Conservation (phyloP, 2,113 vertebrate species). For the Platanista minor region DNA sequence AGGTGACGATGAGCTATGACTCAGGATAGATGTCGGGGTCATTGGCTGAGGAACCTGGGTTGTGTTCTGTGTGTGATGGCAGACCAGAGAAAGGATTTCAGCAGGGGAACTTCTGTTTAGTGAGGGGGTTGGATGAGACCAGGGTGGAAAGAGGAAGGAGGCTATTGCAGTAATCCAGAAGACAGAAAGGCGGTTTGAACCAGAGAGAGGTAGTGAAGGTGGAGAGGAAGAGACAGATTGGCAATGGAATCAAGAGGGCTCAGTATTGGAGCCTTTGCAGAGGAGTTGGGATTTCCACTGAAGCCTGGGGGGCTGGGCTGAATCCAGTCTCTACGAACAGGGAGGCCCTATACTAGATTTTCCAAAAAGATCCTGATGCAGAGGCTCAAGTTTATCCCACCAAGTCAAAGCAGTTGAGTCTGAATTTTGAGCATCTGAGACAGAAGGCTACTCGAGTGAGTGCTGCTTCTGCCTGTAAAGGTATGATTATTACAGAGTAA, state of each 20-base stretch:
- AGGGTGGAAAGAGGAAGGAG: background rate
- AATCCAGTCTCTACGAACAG: background rate
- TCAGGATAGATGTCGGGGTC: background rate
- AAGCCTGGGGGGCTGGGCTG: rapidly evolving
- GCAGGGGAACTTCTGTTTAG: background rate
- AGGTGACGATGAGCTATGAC: rapidly evolving
- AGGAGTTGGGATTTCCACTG: background rate
- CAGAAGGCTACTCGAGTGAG: rapidly evolving
- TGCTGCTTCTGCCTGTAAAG: background rate
- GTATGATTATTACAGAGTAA: background rate
- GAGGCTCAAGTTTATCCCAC: background rate
- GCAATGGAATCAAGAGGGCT: no score
- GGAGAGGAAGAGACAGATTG: background rate
- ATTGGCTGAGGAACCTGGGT: background rate
- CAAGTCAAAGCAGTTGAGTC: background rate
- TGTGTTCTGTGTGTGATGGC: background rate
- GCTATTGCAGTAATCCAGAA: background rate
- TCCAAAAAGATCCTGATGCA: background rate
- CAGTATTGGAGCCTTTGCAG: background rate
- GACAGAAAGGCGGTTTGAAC: background rate
- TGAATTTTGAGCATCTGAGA: background rate
- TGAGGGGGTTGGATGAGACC: background rate
- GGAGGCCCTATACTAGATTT: background rate
- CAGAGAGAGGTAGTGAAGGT: background rate
- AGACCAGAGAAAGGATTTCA: background rate